Base-by-base conservation (phyloP, 2,797 vertebrate species). In the Schizopygopsis pylzovi region DNA sequence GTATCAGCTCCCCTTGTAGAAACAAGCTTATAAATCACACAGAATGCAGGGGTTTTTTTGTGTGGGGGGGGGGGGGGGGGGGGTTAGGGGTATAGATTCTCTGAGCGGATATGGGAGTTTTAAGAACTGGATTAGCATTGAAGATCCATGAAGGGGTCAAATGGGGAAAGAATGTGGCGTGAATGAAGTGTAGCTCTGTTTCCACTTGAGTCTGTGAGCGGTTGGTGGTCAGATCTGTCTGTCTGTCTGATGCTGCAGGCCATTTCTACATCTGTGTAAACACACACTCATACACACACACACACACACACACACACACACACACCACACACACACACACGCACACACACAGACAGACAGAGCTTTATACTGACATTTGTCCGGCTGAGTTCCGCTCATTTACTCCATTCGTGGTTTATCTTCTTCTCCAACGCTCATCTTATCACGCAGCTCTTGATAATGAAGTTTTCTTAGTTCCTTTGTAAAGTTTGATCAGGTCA, bases 401-500 rank as follows among this genome's bases (percentile, higher is more conserved):
- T 56, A 45, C 28, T 12, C 73, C 16, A 3, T 6, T 54, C 12
- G 4, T 54, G 28, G 10, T 63, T 43, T 61, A 61, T 78, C 54
- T 61, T 5, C 18, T 37, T 25, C 4, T 59, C 52, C 61, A 11
- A 43, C 4, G 4, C 56, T 61, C 8, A 16, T 79, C 8, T 61
- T 28, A 63, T 79, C 56, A 61, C 12, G 3, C 41, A 45, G 59
- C 77, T 47, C 77, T 45, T 28, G 39, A 79, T 79, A 79, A 79
- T 79, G 15, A 79, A 63, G 77, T 63, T 79, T 78, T 63, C 59
- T 11, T 15, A 16, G 1, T 45, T 79, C 41, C 54, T 61, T 61
- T 41, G 54, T 61, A 18, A 78, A 41, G 76, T 79, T 65, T 65
- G 41, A 28, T 28, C 22, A 79, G 77, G 56, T 63, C 77, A 63